Evolutionary conservation across 2,797 vertebrate genomes (phyloP).

Genomic region (Ctenosaura bakeri): DNA sequence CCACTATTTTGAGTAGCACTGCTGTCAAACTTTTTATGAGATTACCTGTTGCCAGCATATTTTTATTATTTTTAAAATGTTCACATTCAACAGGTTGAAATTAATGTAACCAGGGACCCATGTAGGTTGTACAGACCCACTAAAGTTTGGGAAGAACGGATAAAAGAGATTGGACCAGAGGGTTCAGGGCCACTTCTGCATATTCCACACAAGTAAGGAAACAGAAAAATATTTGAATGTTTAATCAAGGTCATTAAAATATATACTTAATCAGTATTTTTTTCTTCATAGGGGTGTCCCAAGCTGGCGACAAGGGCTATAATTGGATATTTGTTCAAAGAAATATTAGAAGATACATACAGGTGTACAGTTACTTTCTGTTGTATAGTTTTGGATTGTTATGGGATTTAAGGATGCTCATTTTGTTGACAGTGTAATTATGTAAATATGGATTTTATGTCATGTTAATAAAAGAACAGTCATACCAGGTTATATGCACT

Average conservation of each 20-base stretch:
- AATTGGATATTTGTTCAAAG: slow-evolving; percentile 42
- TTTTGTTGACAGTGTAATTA: slow-evolving; percentile 26
- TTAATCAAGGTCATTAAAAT: slow-evolving; percentile 35
- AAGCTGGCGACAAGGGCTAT: slow-evolving; percentile 87
- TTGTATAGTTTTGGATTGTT: not conserved
- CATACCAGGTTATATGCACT: not conserved
- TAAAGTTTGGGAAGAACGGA: slow-evolving; percentile 85
- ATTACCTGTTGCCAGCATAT: too few relatives aligned
- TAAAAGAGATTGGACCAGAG: slow-evolving; percentile 77
- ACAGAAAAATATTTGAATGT: fast-evolving
- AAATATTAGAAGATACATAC: not conserved
- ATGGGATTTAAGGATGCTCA: not conserved
- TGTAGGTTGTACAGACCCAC: slow-evolving; percentile 82
- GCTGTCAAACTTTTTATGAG: too few relatives aligned
- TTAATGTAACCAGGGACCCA: slow-evolving; percentile 80
- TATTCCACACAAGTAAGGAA: slow-evolving; percentile 84
- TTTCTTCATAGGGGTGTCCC: slow-evolving; percentile 84
- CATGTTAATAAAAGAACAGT: slow-evolving; percentile 13
- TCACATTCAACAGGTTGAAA: slow-evolving; percentile 80
- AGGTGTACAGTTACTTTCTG: not conserved
- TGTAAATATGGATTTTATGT: not conserved
- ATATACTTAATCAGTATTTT: slow-evolving; percentile 26
- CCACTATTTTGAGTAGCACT: too few relatives aligned
- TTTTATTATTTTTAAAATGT: too few relatives aligned
- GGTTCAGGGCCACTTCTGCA: slow-evolving; percentile 74